These are phyloP conservation scores for Herpailurus yagouaroundi DNA, from an alignment of 2,113 vertebrate species.

Conservation along the genomic window DNA sequence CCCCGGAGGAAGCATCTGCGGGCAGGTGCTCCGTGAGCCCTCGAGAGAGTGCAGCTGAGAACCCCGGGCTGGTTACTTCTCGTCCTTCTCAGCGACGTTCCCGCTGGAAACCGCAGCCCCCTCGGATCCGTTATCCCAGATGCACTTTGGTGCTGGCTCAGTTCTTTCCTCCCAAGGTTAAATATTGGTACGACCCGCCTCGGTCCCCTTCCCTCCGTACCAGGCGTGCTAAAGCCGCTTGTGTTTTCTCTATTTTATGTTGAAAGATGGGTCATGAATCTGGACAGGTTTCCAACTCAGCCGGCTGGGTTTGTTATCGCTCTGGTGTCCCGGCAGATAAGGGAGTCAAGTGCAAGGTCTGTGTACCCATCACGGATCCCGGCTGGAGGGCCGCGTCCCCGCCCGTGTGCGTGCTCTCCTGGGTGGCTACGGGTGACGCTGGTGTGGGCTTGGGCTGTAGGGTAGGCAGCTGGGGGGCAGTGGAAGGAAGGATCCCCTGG, in stretches of 20 bases:
- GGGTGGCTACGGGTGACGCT: rapidly evolving
- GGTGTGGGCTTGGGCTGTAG: rapidly evolving
- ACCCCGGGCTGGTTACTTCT: not conserved
- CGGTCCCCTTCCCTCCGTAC: slow-evolving; percentile 64
- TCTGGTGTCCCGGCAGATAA: not conserved
- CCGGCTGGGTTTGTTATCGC: not conserved
- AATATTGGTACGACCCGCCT: slow-evolving; percentile 79
- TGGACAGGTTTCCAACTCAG: not conserved
- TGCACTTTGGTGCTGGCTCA: slow-evolving; percentile 78
- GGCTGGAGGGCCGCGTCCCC: not conserved
- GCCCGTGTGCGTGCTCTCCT: rapidly evolving
- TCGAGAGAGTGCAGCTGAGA: not conserved
- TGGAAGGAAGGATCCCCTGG: too few species aligned
- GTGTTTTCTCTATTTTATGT: slow-evolving; percentile 18
- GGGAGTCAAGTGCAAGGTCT: not conserved
- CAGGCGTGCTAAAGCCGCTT: not conserved
- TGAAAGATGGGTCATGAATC: slow-evolving; percentile 17
- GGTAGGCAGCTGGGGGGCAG: not conserved
- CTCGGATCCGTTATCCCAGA: slow-evolving; percentile 80
- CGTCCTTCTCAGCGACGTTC: slow-evolving; percentile 38
- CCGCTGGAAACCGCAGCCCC: not conserved
- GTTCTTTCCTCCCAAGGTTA: slow-evolving; percentile 68
- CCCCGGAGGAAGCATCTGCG: not conserved
- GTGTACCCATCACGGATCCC: rapidly evolving
- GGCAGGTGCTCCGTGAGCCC: not conserved